phyloP scores from a whole-genome alignment of 2,888 invertebrate genomes.

The Drosophila villosipedis region DNA sequence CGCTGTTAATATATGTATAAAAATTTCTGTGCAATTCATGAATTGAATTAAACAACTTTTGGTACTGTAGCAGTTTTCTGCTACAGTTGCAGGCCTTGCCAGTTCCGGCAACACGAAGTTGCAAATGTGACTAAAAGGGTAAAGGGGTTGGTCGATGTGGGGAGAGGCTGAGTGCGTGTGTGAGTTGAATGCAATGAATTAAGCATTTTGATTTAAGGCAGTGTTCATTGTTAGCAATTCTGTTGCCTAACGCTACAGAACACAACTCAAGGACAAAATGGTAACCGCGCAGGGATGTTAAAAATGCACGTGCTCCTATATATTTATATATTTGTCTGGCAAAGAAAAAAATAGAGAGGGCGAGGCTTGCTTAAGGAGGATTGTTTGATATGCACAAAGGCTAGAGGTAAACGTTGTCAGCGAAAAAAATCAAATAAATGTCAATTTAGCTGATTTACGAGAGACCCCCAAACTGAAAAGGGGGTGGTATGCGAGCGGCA shows the following conservation, averaged over 20 bases:
- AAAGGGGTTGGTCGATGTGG: neutral
- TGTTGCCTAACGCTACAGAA: slow-evolving; percentile 12
- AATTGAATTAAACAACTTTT: slow-evolving; percentile 62
- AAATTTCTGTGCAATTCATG: slow-evolving; percentile 63
- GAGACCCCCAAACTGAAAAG: neutral
- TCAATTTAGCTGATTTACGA: slow-evolving; percentile 51
- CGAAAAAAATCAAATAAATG: slow-evolving; percentile 44
- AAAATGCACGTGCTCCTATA: slow-evolving; percentile 1
- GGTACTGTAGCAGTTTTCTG: slow-evolving; percentile 16
- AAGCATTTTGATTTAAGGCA: slow-evolving; percentile 47
- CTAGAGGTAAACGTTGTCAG: slow-evolving; percentile 1
- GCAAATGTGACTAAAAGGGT: slow-evolving; percentile 20
- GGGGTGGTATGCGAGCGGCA: slow-evolving; percentile 24
- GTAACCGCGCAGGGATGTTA: neutral
- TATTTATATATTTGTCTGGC: neutral
- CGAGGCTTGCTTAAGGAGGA: neutral
- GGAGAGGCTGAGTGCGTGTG: neutral
- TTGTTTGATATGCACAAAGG: slow-evolving; percentile 2
- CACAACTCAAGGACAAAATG: slow-evolving; percentile 37
- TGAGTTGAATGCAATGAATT: slow-evolving; percentile 14
- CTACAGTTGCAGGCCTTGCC: slow-evolving; percentile 47
- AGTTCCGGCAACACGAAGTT: slow-evolving; percentile 67
- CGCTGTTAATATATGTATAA: slow-evolving; percentile 5
- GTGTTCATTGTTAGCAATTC: slow-evolving; percentile 54
- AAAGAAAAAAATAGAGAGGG: neutral